Conservation (phyloP, 53 echinoderm and acorn worm genomes). For the Arbacia lixula region DNA sequence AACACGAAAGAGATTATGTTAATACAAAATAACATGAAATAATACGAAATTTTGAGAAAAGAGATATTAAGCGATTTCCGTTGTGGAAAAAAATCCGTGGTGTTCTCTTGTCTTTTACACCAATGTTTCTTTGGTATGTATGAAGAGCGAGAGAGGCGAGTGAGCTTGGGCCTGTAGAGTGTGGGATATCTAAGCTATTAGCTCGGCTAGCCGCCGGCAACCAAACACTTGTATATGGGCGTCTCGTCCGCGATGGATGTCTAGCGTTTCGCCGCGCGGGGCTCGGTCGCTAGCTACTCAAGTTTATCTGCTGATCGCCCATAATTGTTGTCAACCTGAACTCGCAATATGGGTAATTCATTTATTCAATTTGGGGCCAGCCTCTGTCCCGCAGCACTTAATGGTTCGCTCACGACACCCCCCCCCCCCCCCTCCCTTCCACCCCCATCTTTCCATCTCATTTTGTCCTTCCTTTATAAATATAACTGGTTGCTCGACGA, state of each 20-base stretch:
- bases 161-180: too few species aligned
- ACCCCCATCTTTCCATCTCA: background rate
- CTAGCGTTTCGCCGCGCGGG: constrained; percentile 12
- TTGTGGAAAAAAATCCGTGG: too few species aligned
- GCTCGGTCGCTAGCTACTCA: constrained; percentile 7
- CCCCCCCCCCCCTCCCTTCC: background rate
- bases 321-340: constrained; percentile 38
- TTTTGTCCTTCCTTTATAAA: background rate
- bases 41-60: too few species aligned
- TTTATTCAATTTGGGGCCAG: constrained; percentile 28
- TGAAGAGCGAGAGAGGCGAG: background rate
- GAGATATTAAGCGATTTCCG: too few species aligned
- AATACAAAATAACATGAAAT: too few species aligned
- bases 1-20: too few species aligned
- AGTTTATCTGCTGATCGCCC: constrained; percentile 20
- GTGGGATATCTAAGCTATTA: constrained; percentile 24
- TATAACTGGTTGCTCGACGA: background rate
- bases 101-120: too few species aligned
- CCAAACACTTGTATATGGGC: constrained; percentile 4
- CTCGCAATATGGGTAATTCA: constrained; percentile 30
- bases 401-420: background rate
- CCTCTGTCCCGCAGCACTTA: constrained; percentile 31
- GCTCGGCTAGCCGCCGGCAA: background rate
- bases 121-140: too few species aligned
- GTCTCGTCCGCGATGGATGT: constrained; percentile 7